phyloP scores from a whole-genome alignment of 1,140 invertebrate genomes.

The Physella acuta region DNA sequence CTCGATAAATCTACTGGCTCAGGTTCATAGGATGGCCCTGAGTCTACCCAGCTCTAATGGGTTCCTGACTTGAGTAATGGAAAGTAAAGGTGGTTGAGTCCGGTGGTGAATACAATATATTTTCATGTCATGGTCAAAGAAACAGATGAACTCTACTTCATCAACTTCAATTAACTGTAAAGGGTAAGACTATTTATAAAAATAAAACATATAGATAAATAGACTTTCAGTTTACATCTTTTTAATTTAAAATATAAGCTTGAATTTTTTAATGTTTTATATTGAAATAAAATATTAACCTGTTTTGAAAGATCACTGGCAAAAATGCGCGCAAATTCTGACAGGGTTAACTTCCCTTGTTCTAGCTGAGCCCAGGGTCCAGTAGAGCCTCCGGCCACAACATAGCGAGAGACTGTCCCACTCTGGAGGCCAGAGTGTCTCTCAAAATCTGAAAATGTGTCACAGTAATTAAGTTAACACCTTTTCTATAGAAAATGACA shows the following conservation, averaged over 20 bases:
- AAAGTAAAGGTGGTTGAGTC: too few relatives aligned
- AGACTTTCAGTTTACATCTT: too few relatives aligned
- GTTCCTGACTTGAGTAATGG: too few relatives aligned
- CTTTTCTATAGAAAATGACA: neutral
- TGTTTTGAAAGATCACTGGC: conserved; percentile 46
- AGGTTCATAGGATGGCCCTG: too few relatives aligned
- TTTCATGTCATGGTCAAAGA: neutral
- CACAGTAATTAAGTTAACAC: neutral
- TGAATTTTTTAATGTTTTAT: too few relatives aligned
- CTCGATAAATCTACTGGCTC: too few relatives aligned
- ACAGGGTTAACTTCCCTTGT: conserved; percentile 44
- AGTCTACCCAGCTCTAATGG: too few relatives aligned
- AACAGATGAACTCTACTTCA: neutral
- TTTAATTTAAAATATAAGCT: too few relatives aligned
- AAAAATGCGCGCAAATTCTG: conserved; percentile 52
- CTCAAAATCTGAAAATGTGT: conserved; percentile 48
- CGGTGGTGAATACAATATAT: neutral
- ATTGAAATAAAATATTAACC: conserved; percentile 30
- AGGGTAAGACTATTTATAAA: neutral
- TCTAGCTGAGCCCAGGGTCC: conserved; percentile 54
- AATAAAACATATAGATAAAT: neutral
- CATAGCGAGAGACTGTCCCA: conserved; percentile 41
- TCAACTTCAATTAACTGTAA: neutral
- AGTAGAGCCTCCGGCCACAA: conserved; percentile 43
- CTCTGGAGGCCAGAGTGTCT: conserved; percentile 31